Evolutionary conservation across 2,797 vertebrate genomes (phyloP), one percentile per base, ranked within the genome.

Genomic region (Acridotheres tristis): DNA sequence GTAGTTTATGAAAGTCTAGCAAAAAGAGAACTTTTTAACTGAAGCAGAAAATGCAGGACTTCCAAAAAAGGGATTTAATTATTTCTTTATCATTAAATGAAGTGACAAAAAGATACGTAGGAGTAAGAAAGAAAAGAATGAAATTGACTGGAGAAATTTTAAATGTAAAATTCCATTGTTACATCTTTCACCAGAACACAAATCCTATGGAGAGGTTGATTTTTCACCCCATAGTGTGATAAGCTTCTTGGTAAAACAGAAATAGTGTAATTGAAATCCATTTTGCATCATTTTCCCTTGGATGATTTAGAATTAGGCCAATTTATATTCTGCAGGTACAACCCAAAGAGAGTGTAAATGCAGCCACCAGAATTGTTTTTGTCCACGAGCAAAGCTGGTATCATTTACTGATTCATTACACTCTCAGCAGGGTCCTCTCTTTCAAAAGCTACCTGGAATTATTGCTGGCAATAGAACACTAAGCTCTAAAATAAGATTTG

Each of bases 371-470:
- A 85, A 97, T 92, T 92, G 95, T 57, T 92, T 96, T 94, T 62
- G 76, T 96, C 96, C 79, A n/a, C 9, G 16, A 88, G 91, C 77
- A 85, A 94, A 92, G 85, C 93, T 80, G 66, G 94, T 93, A 93
- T 96, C 96, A 81, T 96, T 96, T 96, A 91, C 97, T 96, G 97
- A 98, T 98, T 98, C 97, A 97, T 98, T 97, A 97, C 94, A 91
- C 71, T 96, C 97, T 87, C 96, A 93, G 91, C 85, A 53, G 97
- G 96, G 55, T 81, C 91, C 93, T 96, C 97, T 96, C 93, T 97
- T 97, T 94, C 62, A 53, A 91, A 95, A 94, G 68, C 84, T 90
- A 94, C 97, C 95, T 97, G 95, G 90, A 96, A 96, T 97, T 90
- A 93, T 66, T 76, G 40, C 78, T 77, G 34, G 69, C 53, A 51